These are phyloP conservation scores for Acyrthosiphon pisum DNA, from an alignment of 1,140 invertebrate genomes.

Conservation along the genomic window DNA sequence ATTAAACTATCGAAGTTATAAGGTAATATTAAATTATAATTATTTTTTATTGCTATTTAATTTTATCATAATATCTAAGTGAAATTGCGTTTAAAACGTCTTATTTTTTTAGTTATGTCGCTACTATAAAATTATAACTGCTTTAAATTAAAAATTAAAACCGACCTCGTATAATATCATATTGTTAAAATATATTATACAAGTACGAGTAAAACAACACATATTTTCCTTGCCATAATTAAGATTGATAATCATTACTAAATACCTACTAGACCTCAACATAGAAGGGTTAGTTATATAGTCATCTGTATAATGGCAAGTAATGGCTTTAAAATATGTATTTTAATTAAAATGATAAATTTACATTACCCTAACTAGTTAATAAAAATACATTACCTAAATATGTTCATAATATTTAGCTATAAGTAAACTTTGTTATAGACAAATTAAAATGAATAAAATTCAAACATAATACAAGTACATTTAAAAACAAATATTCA, in stretches of 20 bases:
- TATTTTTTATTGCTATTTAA: background rate
- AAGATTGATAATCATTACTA: conserved; percentile 25
- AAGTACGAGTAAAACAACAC: background rate
- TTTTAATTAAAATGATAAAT: conserved; percentile 23
- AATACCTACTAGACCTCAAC: background rate
- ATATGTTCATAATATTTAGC: background rate
- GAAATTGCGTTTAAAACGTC: background rate
- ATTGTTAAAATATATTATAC: background rate
- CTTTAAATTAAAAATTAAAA: background rate
- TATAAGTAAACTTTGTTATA: background rate
- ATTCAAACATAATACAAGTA: background rate
- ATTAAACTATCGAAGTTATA: background rate
- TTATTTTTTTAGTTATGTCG: background rate
- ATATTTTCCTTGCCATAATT: background rate
- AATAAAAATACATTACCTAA: background rate
- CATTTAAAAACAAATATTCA: background rate
- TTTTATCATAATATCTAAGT: background rate
- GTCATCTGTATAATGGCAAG: background rate
- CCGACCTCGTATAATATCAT: background rate
- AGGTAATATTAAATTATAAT: background rate
- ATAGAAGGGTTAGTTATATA: background rate
- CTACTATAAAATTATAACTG: background rate
- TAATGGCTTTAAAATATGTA: background rate
- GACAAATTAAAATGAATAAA: background rate
- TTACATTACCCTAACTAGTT: background rate